Base-by-base conservation (phyloP, 2,888 invertebrate species). In the Harmothoe impar region DNA sequence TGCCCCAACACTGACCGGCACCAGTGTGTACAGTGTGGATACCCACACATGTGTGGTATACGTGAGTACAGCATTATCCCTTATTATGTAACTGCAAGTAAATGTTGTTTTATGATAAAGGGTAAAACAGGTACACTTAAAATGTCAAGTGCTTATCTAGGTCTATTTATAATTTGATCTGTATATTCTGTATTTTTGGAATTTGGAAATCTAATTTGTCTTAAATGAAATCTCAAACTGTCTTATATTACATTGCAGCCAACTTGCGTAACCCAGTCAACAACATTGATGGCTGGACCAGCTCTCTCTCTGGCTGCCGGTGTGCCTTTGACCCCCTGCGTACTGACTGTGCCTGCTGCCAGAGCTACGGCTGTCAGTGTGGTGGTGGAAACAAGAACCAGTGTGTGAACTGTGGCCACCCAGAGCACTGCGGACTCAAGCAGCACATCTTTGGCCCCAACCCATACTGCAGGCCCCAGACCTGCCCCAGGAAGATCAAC, bases 341-440 rank as follows among this genome's bases (percentile, higher is more conserved):
- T 20, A 89, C 35, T 23, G 91, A 89, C 62, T 93, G 93, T 84
- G 93, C 93, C 25, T 93, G 93, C 84, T 93, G 93, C 91, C 92
- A 93, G n/a, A 92, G 91, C 15, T 43, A 54, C 10, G 93, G 92
- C 0, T 92, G 93, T 25, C 93, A 93, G 43, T 93, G 93, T 89
- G 91, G 92, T 54, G 72, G 3, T n/a, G 56, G 31, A 15, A 89
- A 89, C 68, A 89, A 35, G 89, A 90, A 90, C 72, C 90, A 90
- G 72, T 90, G 86, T 43, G 86, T 90, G n/a, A 68, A 86, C 68
- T 90, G 90, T 72, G 90, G 90, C 33, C 90, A 86, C 56, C 90
- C 86, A 31, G 90, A 90, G 77, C 86, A 85, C 35, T 90, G 90
- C 31, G 86, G 90, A 23, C 90, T 86, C 35, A 90, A 90, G 90